Evolutionary conservation across 2,888 invertebrate genomes (phyloP), one percentile per base, ranked within the genome.

Genomic region (Melieria omissa): DNA sequence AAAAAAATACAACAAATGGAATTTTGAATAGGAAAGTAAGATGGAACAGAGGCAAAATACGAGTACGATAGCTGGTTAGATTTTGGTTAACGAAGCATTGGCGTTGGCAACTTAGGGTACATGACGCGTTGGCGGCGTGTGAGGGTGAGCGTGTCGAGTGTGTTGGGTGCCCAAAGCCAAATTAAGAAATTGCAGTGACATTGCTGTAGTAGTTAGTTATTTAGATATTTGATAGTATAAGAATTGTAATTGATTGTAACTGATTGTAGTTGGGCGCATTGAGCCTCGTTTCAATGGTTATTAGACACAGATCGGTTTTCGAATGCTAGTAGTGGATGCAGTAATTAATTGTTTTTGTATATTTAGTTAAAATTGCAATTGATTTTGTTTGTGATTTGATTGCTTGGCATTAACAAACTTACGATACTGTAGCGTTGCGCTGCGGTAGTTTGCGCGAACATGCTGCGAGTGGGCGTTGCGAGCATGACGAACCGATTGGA

Each of bases 101-200:
- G 71, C 63, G 64, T 71, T 65, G 65, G 7, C 14, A 14, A n/a
- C 14, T 12, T 52, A n/a, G 52, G 49, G 8, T 49, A 10, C 9
- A 12, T 49, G 12, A 10, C 12, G 49, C 9, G 49, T 12, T 52
- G 52, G 52, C 14, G 3, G 52, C n/a, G 47, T 54, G 41, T 44
- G 14, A 46, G 55, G 62, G 68, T 65, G 61, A 55, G 60, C 65
- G 45, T 29, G 54, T n/a, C 54, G 64, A 65, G 58, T 61, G 52
- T 52, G 14, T 52, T 52, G 52, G 52, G 75, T 76, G 75, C 75
- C 75, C 78, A 77, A 82, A 82, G 82, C 82, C 78, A 77, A 69
- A 69, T 62, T 55, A 42, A 70, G 65, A 69, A 81, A 81, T 74
- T 80, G 78, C 70, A 65, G 74, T 75, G 75, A 73, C 46, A 55